Base-by-base conservation (phyloP, 2,797 vertebrate genomes). In the Ptychadena robeensis region DNA sequence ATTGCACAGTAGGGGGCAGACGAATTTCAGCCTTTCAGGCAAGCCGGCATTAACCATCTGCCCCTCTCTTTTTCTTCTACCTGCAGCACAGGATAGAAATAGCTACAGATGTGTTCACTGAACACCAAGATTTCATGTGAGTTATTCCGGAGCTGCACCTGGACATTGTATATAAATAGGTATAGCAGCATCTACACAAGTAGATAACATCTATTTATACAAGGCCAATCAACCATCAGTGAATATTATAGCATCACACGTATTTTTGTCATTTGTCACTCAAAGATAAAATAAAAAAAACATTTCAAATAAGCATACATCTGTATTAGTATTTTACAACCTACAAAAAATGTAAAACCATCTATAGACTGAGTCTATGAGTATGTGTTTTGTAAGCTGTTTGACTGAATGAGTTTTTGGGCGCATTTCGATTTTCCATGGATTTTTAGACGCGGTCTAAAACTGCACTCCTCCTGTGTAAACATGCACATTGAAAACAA, bases 131-230 rank as follows among this genome's bases (percentile, higher is more conserved):
- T 30, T 31, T 66, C 59, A 61, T 61, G 59, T 22, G 1, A 15
- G 30, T 10, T 66, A 37, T 67, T 63, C 28, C 35, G 9, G 28
- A 38, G 37, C 35, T 64, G 27, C 59, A 76, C 61, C 73, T 65
- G 61, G 9, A 25, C 38, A 64, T 76, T 30, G 73, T 40, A 48
- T 76, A 76, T 76, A 64, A 76, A 76, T 76, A 76, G 73, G 37
- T 7, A 31, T 32, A 6, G 32, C 18, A 25, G 9, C 48, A 57
- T 32, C 71, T 25, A 32, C 28, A 9, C 34, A 37, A 37, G 27
- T 38, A 9, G 4, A 31, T 25, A 22, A 15, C 37, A 9, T 35
- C 59, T 65, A 66, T 32, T 77, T 37, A 10, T 28, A 0, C 27
- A 57, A 27, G 10, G 34, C 25, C 31, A 9, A 18, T 75, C 40